Percentiles rank a stretch among this genome's conserved stretches.
These are phyloP conservation scores for Toxonevra muliebris DNA, from an alignment of 2,888 invertebrate genomes.

Conservation along the genomic window DNA sequence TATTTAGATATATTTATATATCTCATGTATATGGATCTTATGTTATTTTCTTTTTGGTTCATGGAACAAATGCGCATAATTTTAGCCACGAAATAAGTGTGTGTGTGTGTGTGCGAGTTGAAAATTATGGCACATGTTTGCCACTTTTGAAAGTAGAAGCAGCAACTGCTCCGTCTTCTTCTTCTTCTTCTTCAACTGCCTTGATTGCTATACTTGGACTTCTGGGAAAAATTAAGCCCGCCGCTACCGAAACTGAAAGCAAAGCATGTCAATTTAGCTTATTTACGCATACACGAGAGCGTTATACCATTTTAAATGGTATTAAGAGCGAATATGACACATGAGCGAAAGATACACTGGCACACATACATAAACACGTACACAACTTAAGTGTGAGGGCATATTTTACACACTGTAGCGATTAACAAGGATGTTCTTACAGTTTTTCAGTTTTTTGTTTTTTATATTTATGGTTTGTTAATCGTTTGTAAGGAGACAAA, in stretches of 20 bases:
- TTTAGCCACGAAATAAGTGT: background rate
- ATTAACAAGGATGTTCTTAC: conserved; percentile 1
- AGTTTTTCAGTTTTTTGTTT: too few species aligned
- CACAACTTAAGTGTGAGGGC: too few species aligned
- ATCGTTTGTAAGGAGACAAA: too few species aligned
- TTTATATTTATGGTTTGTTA: too few species aligned
- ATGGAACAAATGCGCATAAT: background rate
- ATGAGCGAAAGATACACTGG: too few species aligned
- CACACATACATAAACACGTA: too few species aligned
- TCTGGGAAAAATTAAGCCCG: conserved; percentile 14
- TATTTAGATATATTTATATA: background rate
- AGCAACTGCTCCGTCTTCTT: background rate
- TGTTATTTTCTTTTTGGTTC: background rate
- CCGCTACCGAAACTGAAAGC: too few species aligned
- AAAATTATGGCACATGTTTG: conserved; percentile 17
- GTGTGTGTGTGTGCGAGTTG: background rate
- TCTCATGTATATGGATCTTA: conserved; percentile 21
- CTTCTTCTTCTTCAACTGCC: too few species aligned
- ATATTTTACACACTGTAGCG: too few species aligned
- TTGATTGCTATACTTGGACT: background rate
- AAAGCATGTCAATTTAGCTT: conserved; percentile 17
- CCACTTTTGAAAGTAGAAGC: conserved; percentile 4
- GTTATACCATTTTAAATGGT: too few species aligned
- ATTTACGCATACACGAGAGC: conserved; percentile 9
- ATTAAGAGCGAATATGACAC: too few species aligned